phyloP scores from a whole-genome alignment of 2,888 invertebrate species.

The Microctonus hyperodae region DNA sequence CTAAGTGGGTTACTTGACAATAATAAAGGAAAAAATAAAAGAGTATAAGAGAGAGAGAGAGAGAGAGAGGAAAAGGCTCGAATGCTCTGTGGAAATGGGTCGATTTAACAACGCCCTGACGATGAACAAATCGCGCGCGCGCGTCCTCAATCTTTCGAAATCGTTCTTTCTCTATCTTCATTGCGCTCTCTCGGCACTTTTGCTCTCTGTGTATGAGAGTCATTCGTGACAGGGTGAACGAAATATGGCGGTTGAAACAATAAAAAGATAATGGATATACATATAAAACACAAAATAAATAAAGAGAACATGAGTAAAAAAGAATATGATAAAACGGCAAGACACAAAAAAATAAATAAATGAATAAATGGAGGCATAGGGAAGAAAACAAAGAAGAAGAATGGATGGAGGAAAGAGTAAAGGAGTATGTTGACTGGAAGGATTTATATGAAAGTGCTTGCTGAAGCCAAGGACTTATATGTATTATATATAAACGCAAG shows the following conservation, averaged over 20 bases:
- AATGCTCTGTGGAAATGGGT: conserved; percentile 26
- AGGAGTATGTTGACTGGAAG: conserved; percentile 1
- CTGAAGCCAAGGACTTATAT: background rate
- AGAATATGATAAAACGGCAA: background rate
- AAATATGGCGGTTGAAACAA: background rate
- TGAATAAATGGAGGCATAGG: background rate
- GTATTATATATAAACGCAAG: background rate
- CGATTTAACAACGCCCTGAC: conserved; percentile 26
- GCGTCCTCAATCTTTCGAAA: conserved; percentile 32
- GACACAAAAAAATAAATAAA: no score
- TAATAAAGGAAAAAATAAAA: background rate
- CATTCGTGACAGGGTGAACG: background rate
- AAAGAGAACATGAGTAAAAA: background rate
- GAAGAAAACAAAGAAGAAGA: background rate
- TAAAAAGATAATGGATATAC: background rate
- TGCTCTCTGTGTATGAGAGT: background rate
- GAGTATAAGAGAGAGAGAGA: background rate
- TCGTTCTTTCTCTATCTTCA: conserved; percentile 15
- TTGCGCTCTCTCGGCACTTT: background rate
- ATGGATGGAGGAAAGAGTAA: background rate
- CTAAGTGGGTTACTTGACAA: conserved; percentile 25
- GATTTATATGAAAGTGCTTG: conserved; percentile 2
- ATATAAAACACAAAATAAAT: background rate
- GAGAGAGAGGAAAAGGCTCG: background rate
- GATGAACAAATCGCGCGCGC: conserved; percentile 29